Percentiles rank a stretch among this genome's conserved stretches.
Conservation (phyloP, 1,140 invertebrate genomes). For the Branchinecta lynchi region DNA sequence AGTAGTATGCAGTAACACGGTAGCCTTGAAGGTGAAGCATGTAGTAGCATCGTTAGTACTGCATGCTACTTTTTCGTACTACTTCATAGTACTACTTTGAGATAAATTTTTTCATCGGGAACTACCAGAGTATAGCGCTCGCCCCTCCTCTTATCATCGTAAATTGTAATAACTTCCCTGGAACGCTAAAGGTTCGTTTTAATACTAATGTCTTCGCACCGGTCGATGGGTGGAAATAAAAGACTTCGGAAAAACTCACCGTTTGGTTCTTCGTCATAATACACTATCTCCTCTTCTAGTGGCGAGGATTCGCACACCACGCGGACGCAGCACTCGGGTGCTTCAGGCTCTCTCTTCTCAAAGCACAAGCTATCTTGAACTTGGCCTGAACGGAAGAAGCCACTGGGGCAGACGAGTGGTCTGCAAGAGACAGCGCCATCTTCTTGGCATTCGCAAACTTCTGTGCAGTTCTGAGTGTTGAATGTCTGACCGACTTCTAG, state of each 20-base stretch:
- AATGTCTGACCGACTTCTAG: not conserved
- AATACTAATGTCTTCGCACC: no score
- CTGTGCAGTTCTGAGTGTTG: not conserved
- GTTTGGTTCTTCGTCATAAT: slow-evolving; percentile 2
- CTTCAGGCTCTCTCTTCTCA: not conserved
- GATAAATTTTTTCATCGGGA: no score
- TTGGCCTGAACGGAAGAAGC: not conserved
- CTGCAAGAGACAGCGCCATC: not conserved
- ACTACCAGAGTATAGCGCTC: no score
- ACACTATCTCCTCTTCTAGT: not conserved
- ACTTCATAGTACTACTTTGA: no score
- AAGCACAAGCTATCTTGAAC: not conserved
- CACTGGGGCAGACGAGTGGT: not conserved
- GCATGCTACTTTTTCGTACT: no score
- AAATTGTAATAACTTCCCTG: no score
- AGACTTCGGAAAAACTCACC: not conserved
- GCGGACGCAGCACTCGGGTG: not conserved
- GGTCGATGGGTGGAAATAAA: no score
- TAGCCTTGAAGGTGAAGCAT: no score
- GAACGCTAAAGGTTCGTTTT: no score
- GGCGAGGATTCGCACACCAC: not conserved
- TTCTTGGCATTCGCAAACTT: not conserved
- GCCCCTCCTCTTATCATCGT: no score
- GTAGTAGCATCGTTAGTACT: no score
- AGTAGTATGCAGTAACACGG: no score